A percentile compares a stretch with the other conserved stretches of the same genome.
These are phyloP conservation scores for Pseudomyrmex cubaensis DNA, from an alignment of 1,140 invertebrate species.

Conservation along the genomic window DNA sequence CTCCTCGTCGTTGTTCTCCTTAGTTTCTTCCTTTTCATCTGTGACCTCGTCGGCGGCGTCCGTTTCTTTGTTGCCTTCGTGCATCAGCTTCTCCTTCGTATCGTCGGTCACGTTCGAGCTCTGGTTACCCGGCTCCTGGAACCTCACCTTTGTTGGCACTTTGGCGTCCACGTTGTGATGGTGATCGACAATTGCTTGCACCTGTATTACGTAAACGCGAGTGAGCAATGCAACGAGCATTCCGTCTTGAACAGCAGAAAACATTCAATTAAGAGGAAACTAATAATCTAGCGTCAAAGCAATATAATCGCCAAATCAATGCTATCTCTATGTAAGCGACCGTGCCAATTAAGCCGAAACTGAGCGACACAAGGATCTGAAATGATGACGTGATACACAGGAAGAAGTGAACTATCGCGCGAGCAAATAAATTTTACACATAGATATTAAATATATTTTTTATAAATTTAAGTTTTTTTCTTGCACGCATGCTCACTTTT, in stretches of 20 bases:
- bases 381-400: conserved; percentile 55
- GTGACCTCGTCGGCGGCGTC: conserved; percentile 65
- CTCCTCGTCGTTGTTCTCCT: conserved; percentile 74
- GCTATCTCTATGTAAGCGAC: conserved; percentile 80
- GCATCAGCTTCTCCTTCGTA: conserved; percentile 75
- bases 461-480: background rate
- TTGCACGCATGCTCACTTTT: no score
- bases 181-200: conserved; percentile 96
- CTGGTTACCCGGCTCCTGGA: conserved; percentile 89
- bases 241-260: conserved; percentile 60
- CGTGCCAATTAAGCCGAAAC: conserved; percentile 83
- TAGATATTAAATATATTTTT: background rate
- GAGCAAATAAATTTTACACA: background rate
- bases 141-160: conserved; percentile 93
- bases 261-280: conserved; percentile 65
- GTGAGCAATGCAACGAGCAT: background rate
- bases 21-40: conserved; percentile 65
- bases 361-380: conserved; percentile 33
- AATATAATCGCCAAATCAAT: conserved; percentile 78
- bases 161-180: conserved; percentile 91
- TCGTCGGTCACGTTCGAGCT: conserved; percentile 75
- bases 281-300: conserved; percentile 79
- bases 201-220: conserved; percentile 85
- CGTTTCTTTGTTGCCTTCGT: conserved; percentile 74
- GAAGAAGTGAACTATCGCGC: conserved; percentile 18